Evolutionary conservation across 2,888 invertebrate genomes (phyloP), one percentile per base, ranked within the genome.

Genomic region (Hydrotaea diabolus): DNA sequence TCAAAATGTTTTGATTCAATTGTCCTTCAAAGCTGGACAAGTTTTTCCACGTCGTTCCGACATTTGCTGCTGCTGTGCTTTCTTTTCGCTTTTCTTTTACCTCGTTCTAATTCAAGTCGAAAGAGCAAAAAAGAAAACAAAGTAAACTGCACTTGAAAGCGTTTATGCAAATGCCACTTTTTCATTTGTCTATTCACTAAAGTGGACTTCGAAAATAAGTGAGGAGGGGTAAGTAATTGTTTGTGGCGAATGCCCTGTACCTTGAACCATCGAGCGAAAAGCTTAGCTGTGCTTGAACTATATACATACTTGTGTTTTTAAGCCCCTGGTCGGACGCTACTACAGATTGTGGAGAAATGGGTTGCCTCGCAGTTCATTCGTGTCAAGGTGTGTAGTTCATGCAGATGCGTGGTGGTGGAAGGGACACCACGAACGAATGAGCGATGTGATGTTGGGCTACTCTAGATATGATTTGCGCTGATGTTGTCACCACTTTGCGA

Each of bases 141-240:
- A 64, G 26, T 31, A 59, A 82, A 74, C 39, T 64, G 55, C 76
- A 64, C 72, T 79, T 73, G 64, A 76, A 64, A 74, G 17, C 36
- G 21, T 77, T 82, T 74, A 78, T 82, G 77, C 69, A 77, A 82
- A 82, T 82, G 77, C 31, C 69, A 78, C 36, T 15, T 17, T 17
- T 59, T 62, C 62, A 31, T 69, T 43, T 26, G 36, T 77, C 23
- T 21, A 13, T 31, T 66, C 39, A 43, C 13, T 66, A 19, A 43
- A 43, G 66, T 43, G 66, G 66, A 39, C 43, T 66, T 31, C 3
- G n/a, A 19, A 39, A 39, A 31, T 31, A 31, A 31, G 31, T 31
- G 31, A 5, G 17, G 53, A 21, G 7, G 4, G 23, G 9, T 21
- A 17, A 39, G 17, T 23, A n/a, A 15, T 11, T 2, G 26, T 59